Evolutionary conservation across 2,797 vertebrate genomes (phyloP).

Genomic region (Sebastes taczanowskii): DNA sequence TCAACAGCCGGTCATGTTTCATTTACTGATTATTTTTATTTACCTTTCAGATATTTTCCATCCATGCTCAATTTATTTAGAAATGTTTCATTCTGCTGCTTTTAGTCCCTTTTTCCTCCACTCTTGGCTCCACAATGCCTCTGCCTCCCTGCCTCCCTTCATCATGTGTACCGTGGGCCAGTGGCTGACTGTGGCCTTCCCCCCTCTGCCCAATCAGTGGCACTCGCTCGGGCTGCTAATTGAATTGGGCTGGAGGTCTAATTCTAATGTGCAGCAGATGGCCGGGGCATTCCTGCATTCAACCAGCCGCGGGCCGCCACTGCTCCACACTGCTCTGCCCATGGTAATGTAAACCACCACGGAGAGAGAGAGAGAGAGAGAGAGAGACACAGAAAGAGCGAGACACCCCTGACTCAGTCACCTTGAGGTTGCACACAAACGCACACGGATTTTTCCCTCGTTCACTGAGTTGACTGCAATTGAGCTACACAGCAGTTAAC

Average conservation of each 20-base stretch:
- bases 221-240: slow-evolving; percentile 77
- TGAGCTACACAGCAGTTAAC: background rate
- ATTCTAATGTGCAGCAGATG: slow-evolving; percentile 86
- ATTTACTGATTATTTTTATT: background rate
- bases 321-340: slow-evolving; percentile 52
- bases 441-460: background rate
- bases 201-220: slow-evolving; percentile 74
- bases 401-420: slow-evolving; percentile 39
- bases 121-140: background rate
- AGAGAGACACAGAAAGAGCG: background rate
- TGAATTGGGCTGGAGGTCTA: slow-evolving; percentile 84
- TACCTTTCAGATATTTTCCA: slow-evolving; percentile 2
- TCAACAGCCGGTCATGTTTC: background rate
- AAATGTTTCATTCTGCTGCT: background rate
- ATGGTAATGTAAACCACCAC: slow-evolving; percentile 54
- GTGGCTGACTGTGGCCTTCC: slow-evolving; percentile 41
- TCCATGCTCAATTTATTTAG: background rate
- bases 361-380: background rate
- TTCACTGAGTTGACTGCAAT: background rate
- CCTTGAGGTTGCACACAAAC: slow-evolving; percentile 47
- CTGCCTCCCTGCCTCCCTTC: background rate
- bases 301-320: slow-evolving; percentile 55
- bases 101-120: background rate
- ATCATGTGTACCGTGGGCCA: slow-evolving; percentile 33
- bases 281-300: slow-evolving; percentile 72